Percentiles rank a stretch among this genome's conserved stretches.
These are phyloP conservation scores for Oryzias woworae DNA, from an alignment of 2,113 vertebrate genomes.

Conservation along the genomic window DNA sequence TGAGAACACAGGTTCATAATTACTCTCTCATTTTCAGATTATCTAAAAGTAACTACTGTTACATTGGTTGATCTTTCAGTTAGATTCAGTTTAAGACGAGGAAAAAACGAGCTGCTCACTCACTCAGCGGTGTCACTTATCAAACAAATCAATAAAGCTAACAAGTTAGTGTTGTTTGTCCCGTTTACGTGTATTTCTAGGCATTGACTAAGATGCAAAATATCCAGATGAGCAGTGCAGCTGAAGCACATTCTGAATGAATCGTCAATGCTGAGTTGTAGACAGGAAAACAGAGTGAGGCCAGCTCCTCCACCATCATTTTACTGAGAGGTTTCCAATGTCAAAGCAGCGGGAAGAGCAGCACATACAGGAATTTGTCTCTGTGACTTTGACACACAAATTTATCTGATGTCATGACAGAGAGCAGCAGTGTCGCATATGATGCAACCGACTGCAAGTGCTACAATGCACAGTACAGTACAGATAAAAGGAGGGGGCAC, in stretches of 20 bases:
- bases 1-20: no score
- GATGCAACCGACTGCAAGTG: constrained; percentile 33
- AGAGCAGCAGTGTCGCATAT: constrained; percentile 22
- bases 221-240: constrained; percentile 31
- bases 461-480: neutral
- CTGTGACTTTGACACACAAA: constrained; percentile 17
- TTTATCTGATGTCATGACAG: constrained; percentile 5
- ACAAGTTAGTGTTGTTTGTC: constrained; percentile 34
- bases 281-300: constrained; percentile 12
- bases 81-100: constrained; percentile 24
- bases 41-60: neutral
- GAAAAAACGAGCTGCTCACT: neutral
- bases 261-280: neutral
- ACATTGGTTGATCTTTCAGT: constrained; percentile 34
- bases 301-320: constrained; percentile 8
- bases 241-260: constrained; percentile 20
- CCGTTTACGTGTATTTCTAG: constrained; percentile 57
- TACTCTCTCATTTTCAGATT: neutral
- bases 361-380: constrained; percentile 19
- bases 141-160: constrained; percentile 38
- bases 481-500: constrained; percentile 1
- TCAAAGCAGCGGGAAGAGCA: constrained; percentile 23
- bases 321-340: constrained; percentile 13
- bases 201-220: constrained; percentile 64
- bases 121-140: constrained; percentile 8